phyloP scores from a whole-genome alignment of 2,113 vertebrate genomes.

The Sapayoa aenigma region DNA sequence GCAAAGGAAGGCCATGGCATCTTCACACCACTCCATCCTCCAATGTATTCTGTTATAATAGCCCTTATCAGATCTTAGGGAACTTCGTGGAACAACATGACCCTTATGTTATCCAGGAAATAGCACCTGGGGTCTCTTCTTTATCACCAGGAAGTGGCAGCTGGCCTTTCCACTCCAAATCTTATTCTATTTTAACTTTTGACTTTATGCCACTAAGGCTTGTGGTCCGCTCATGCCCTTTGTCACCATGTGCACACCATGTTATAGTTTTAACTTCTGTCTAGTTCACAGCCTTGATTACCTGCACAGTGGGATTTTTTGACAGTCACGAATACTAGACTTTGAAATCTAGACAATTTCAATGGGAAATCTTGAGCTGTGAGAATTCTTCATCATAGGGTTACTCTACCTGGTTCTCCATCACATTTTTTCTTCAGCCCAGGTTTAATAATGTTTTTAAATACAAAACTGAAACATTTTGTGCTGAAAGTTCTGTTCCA shows the following conservation, averaged over 20 bases:
- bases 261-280: not conserved
- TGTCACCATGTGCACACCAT: not conserved
- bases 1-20: no score
- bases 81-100: no score
- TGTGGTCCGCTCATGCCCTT: not conserved
- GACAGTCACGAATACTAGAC: not conserved
- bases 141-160: no score
- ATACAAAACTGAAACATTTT: not conserved
- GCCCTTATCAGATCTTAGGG: no score
- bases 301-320: fast-evolving
- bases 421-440: not conserved
- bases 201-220: no score
- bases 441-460: not conserved
- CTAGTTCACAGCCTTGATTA: not conserved
- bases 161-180: no score
- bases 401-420: not conserved
- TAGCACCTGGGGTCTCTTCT: no score
- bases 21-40: no score
- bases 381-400: not conserved
- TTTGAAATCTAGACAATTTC: not conserved
- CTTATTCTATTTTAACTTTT: no score
- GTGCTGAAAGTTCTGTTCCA: not conserved
- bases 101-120: no score
- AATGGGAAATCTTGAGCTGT: not conserved
- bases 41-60: no score